phyloP scores from a whole-genome alignment of 2,888 invertebrate species.

The Cephus nigrinus region DNA sequence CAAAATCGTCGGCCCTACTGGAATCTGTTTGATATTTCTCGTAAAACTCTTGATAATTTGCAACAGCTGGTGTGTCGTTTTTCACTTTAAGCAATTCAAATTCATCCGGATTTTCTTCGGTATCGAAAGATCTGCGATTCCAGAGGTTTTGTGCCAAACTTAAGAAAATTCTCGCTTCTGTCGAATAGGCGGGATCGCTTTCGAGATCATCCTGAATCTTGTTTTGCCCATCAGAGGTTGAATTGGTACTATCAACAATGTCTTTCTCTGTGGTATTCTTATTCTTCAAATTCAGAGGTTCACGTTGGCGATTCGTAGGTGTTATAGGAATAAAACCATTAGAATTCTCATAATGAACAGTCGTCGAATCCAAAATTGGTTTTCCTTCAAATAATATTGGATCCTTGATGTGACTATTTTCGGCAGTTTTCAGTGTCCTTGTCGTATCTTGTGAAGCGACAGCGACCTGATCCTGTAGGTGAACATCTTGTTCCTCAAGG shows the following conservation, averaged over 20 bases:
- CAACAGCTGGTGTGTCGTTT: conserved; percentile 57
- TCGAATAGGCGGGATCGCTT: conserved; percentile 48
- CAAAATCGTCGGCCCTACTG: not conserved
- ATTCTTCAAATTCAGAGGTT: not conserved
- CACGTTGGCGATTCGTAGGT: not conserved
- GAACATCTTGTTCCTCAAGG: conserved; percentile 32
- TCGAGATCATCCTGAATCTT: conserved; percentile 22
- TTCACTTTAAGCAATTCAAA: conserved; percentile 60
- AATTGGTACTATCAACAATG: not conserved
- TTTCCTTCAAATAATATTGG: not conserved
- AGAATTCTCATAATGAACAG: conserved; percentile 53
- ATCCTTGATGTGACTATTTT: not conserved
- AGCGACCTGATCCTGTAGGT: conserved; percentile 52
- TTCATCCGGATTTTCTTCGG: conserved; percentile 46
- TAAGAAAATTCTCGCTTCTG: conserved; percentile 50
- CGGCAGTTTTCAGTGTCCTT: not conserved
- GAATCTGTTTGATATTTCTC: conserved; percentile 36
- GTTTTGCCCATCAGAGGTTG: not conserved
- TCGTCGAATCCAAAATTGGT: conserved; percentile 19
- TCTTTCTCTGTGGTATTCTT: not conserved
- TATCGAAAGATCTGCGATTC: conserved; percentile 53
- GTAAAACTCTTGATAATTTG: conserved; percentile 57
- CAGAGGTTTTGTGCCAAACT: conserved; percentile 40
- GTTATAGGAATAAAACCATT: conserved; percentile 58
- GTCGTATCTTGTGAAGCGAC: conserved; percentile 45